Percentiles rank a stretch among this genome's conserved stretches.
Conservation (phyloP, 2,888 invertebrate species). For the Chorisops tibialis region DNA sequence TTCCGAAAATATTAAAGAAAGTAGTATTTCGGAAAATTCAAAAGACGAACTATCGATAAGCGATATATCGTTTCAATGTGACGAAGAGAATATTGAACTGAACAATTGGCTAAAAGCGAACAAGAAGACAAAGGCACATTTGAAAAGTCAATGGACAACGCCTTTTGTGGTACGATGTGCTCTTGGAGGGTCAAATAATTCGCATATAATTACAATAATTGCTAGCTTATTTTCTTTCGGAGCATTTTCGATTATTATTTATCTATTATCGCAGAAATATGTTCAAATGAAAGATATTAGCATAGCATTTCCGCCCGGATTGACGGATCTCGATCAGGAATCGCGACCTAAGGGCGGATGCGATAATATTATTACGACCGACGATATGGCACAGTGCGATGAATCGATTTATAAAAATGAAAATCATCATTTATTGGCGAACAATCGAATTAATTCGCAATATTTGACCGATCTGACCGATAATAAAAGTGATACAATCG, state of each 20-base stretch:
- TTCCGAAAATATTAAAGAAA: conserved; percentile 28
- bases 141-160: conserved; percentile 29
- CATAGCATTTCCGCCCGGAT: conserved; percentile 43
- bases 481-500: conserved; percentile 33
- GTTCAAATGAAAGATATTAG: conserved; percentile 47
- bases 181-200: conserved; percentile 3
- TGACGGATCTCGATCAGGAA: conserved; percentile 41
- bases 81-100: conserved; percentile 1
- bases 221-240: conserved; percentile 32
- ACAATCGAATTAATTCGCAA: conserved; percentile 37
- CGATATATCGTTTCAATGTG: neutral
- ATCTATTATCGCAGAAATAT: conserved; percentile 41
- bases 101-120: neutral
- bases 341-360: conserved; percentile 40
- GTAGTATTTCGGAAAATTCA: neutral
- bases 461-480: conserved; percentile 32
- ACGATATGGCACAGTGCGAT: conserved; percentile 33
- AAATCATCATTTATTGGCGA: conserved; percentile 36
- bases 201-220: conserved; percentile 36
- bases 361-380: conserved; percentile 31
- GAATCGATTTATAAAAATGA: conserved; percentile 38
- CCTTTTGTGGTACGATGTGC: neutral
- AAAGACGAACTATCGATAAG: neutral
- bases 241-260: conserved; percentile 32
- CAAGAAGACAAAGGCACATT: conserved; percentile 7